Evolutionary conservation across 2,797 vertebrate genomes (phyloP).

Genomic region (Tapirus indicus): DNA sequence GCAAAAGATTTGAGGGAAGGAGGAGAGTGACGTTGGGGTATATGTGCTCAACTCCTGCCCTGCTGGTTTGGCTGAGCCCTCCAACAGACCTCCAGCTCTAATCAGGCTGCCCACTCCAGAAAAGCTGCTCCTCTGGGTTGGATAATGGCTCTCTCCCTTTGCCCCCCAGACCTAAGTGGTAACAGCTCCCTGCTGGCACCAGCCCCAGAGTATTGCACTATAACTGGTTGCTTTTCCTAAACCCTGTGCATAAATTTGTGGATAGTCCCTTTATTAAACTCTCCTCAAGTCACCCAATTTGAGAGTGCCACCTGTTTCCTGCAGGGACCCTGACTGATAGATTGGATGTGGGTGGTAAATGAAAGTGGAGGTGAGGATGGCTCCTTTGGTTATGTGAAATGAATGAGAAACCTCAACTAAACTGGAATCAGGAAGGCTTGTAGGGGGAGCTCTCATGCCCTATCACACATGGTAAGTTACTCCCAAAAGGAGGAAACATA

Average conservation of each 20-base stretch:
- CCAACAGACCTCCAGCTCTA: neutral
- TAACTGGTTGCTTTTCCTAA: neutral
- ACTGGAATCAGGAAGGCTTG: too few species aligned
- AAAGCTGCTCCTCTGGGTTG: neutral
- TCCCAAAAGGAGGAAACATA: too few species aligned
- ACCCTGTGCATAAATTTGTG: neutral
- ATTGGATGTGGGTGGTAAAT: neutral
- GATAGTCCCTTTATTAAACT: neutral
- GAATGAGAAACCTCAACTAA: too few species aligned
- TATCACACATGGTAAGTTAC: too few species aligned
- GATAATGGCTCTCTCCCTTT: neutral
- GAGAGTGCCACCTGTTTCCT: neutral
- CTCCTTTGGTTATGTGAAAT: neutral
- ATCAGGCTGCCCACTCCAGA: neutral
- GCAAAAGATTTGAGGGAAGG: neutral
- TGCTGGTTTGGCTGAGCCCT: neutral
- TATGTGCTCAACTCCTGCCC: neutral
- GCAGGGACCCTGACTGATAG: neutral
- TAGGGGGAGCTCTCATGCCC: too few species aligned
- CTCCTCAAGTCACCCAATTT: neutral
- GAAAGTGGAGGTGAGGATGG: neutral
- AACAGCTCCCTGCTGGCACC: neutral
- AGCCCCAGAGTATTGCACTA: neutral
- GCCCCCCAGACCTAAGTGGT: neutral
- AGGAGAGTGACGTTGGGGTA: accelerated